Percentiles rank a stretch among this genome's conserved stretches.
Evolutionary conservation across 2,797 vertebrate genomes (phyloP).

Genomic region (Geotrypetes seraphini): DNA sequence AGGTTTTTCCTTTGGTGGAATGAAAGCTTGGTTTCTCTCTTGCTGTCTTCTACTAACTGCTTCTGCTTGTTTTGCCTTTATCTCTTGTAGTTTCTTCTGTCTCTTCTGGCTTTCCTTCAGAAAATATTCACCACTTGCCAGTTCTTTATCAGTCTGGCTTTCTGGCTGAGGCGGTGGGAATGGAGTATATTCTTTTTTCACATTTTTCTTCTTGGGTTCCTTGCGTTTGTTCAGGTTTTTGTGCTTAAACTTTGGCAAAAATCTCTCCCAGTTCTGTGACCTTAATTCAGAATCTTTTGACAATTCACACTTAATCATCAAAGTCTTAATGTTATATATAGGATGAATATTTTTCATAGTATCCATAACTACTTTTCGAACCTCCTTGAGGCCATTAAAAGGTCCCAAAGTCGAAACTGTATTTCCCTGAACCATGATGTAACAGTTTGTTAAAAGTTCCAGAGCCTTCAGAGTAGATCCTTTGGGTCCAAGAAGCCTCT

Average conservation of each 20-base stretch:
- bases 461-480: slow-evolving; percentile 92
- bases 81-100: slow-evolving; percentile 75
- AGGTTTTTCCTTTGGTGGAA: slow-evolving; percentile 87
- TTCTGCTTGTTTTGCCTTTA: slow-evolving; percentile 83
- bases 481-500: slow-evolving; percentile 86
- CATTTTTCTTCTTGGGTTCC: slow-evolving; percentile 79
- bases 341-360: slow-evolving; percentile 98
- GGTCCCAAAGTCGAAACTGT: slow-evolving; percentile 88
- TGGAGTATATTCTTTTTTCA: slow-evolving; percentile 87
- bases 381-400: slow-evolving; percentile 86
- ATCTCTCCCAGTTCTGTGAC: slow-evolving; percentile 83
- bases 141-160: slow-evolving; percentile 85
- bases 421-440: slow-evolving; percentile 95
- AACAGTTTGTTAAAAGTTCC: slow-evolving; percentile 87
- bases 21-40: slow-evolving; percentile 85
- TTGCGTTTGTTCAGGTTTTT: slow-evolving; percentile 85
- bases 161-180: slow-evolving; percentile 88
- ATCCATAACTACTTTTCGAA: slow-evolving; percentile 89
- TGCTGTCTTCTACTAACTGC: slow-evolving; percentile 75
- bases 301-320: slow-evolving; percentile 95
- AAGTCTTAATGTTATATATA: slow-evolving; percentile 96
- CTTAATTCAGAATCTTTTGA: slow-evolving; percentile 81
- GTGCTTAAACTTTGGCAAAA: slow-evolving; percentile 85
- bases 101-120: slow-evolving; percentile 80
- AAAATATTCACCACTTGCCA: slow-evolving; percentile 91